Evolutionary conservation across 2,888 invertebrate genomes (phyloP).

Genomic region (Andricus curvator): DNA sequence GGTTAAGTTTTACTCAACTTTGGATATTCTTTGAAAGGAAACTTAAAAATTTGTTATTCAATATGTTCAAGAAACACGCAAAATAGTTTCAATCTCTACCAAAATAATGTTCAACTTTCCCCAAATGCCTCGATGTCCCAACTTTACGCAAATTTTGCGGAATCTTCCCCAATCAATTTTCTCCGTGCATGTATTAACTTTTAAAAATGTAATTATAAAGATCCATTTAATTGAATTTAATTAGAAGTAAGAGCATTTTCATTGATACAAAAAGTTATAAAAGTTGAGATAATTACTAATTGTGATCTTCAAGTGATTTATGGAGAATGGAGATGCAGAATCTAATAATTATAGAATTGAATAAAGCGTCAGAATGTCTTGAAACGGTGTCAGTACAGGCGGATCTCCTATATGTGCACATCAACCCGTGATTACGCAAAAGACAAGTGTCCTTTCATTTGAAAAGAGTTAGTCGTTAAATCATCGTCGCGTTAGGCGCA

Average conservation of each 20-base stretch:
- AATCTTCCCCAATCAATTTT: too few relatives aligned
- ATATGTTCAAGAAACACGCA: too few relatives aligned
- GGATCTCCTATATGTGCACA: slow-evolving; percentile 22
- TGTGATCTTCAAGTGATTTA: slow-evolving; percentile 23
- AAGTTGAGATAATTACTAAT: neutral
- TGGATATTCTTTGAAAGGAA: too few relatives aligned
- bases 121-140: too few relatives aligned
- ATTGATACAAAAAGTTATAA: neutral
- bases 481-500: slow-evolving; percentile 51
- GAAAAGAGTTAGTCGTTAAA: slow-evolving; percentile 49
- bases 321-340: slow-evolving; percentile 29
- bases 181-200: too few relatives aligned
- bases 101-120: too few relatives aligned
- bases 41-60: too few relatives aligned
- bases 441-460: slow-evolving; percentile 39
- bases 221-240: too few relatives aligned
- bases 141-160: too few relatives aligned
- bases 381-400: slow-evolving; percentile 31
- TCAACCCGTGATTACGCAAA: slow-evolving; percentile 27
- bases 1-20: too few relatives aligned
- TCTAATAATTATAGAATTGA: slow-evolving; percentile 22
- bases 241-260: neutral
- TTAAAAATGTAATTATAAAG: too few relatives aligned
- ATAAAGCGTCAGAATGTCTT: slow-evolving; percentile 37
- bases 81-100: too few relatives aligned